Percentiles rank a stretch among this genome's conserved stretches.
phyloP scores from a whole-genome alignment of 2,888 invertebrate species.

The Seira sanloemensis region DNA sequence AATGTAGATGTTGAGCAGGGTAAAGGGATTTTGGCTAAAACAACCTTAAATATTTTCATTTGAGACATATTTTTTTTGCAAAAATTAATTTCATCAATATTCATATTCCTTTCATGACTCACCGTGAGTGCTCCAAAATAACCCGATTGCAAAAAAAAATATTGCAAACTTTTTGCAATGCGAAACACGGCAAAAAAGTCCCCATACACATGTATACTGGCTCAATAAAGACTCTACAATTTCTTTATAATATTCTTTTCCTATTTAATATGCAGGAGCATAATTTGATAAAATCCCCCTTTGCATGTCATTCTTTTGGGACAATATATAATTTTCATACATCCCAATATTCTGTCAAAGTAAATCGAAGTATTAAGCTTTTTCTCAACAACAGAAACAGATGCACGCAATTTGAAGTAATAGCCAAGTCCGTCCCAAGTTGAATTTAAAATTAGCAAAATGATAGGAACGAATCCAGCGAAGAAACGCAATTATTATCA shows the following conservation, averaged over 20 bases:
- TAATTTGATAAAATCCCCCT: not conserved
- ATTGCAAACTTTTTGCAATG: not conserved
- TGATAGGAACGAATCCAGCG: not conserved
- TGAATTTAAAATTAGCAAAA: too few relatives aligned
- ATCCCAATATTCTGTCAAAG: too few relatives aligned
- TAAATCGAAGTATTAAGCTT: too few relatives aligned
- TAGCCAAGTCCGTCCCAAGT: too few relatives aligned
- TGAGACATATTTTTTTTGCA: not conserved
- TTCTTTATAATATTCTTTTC: not conserved
- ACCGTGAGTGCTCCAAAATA: not conserved
- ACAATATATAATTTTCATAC: not conserved
- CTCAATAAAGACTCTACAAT: not conserved
- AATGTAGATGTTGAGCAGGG: not conserved
- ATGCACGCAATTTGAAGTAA: not conserved
- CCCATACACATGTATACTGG: not conserved
- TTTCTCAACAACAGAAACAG: too few relatives aligned
- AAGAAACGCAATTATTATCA: not conserved
- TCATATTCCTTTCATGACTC: not conserved
- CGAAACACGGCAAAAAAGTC: not conserved
- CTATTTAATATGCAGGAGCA: not conserved
- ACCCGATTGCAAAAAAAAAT: not conserved
- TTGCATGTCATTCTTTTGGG: not conserved
- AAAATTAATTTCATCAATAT: conserved; percentile 10
- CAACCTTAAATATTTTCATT: not conserved
- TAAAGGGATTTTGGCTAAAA: too few relatives aligned